A percentile compares a stretch with the other conserved stretches of the same genome.
Evolutionary conservation across 1,140 invertebrate species (phyloP).

Genomic region (Tyrophagus putrescentiae): DNA sequence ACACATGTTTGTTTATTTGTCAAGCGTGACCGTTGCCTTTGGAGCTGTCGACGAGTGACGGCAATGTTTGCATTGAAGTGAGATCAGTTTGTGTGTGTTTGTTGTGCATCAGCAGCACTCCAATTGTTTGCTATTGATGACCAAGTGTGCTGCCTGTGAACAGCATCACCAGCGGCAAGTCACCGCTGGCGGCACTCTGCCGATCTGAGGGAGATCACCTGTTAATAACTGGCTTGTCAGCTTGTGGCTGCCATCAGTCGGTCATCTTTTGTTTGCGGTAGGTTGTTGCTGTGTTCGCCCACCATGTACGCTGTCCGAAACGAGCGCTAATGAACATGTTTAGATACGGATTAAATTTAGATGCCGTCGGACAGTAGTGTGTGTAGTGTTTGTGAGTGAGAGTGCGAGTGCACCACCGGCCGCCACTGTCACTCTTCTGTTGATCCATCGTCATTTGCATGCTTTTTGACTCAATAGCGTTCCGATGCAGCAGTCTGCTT

Average conservation of each 20-base stretch:
- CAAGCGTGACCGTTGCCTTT: conserved; percentile 8
- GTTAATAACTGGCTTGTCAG: background rate
- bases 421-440: background rate
- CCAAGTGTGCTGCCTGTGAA: too few species aligned
- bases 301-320: background rate
- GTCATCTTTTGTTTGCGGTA: conserved; percentile 8
- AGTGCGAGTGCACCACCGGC: too few species aligned
- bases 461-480: background rate
- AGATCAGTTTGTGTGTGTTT: too few species aligned
- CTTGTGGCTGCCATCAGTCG: background rate
- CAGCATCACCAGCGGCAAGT: too few species aligned
- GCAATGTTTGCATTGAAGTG: too few species aligned
- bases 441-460: too few species aligned
- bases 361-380: too few species aligned
- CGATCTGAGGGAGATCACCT: conserved; percentile 5
- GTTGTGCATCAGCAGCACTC: too few species aligned
- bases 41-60: background rate
- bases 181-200: too few species aligned
- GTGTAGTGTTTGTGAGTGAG: too few species aligned
- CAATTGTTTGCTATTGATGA: too few species aligned
- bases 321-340: conserved; percentile 8
- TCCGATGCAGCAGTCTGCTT: background rate
- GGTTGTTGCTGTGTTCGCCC: background rate
- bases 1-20: background rate
- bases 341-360: conserved; percentile 9